Base-by-base conservation (phyloP, 2,888 invertebrate species). In the Chymomyza procnemis region DNA sequence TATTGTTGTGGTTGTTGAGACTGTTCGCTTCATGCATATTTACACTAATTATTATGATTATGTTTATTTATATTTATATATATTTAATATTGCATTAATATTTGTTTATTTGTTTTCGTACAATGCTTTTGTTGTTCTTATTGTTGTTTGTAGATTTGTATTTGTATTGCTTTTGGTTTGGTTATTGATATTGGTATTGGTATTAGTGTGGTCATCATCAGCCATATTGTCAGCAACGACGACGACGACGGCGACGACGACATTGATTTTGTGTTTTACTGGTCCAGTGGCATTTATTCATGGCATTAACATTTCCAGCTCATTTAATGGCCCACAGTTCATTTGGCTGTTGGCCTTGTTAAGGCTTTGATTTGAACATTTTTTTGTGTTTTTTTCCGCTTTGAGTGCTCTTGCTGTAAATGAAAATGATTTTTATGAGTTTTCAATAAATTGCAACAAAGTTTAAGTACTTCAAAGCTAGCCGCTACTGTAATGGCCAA, bases 381-480 rank as follows among this genome's bases (percentile, higher is more conserved):
- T 41, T 41, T 4, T 3, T n/a, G n/a, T n/a, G n/a, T n/a, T 22
- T 22, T 22, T 22, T 4, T 12, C 34, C 2, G 3, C 12, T 41
- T 41, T 12, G 12, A 41, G 34, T 41, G 34, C 34, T 41, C 8
- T 50, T 68, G 69, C 85, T 79, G 80, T 66, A 83, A 80, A 67
- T 4, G 58, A 61, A 74, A 61, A 18, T 50, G 50, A 18, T 50
- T 73, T 68, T 71, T 78, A 79, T 79, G 71, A 66, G 50, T 73
- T 76, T 79, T 70, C 73, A 78, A 83, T 76, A 83, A 78, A 80
- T 80, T 73, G 73, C 76, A 83, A 85, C 73, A 74, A 80, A 83
- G 69, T 60, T 65, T 2, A 50, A 50, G 50, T 50, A 16, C 16
- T 50, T 50, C 9, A 50, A 48, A 48, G 34, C 3, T 41, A 41